Evolutionary conservation across 2,113 vertebrate species (phyloP), one percentile per base, ranked within the genome.

Genomic region (Sigmodon hispidus): DNA sequence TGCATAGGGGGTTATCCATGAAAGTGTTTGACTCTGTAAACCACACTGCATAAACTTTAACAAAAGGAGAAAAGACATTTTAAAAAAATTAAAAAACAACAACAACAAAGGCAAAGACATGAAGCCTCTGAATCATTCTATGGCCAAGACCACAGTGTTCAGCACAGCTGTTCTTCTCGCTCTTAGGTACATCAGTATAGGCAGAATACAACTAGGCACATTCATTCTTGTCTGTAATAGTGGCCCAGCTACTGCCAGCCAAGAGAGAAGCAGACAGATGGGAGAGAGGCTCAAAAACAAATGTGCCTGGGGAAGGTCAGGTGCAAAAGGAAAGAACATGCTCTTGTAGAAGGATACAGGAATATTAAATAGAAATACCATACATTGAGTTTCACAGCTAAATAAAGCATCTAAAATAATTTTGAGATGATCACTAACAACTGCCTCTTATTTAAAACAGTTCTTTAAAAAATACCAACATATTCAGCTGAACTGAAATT

Each of bases 401-500:
- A 93, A 69, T 69, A 84, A 94, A 76, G 17, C 10, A 52, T 52
- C n/a, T 76, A 85, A 90, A 75, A 45, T 87, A 89, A 94, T 29
- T 79, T 19, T 73, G n/a, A 89, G 57, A 57, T 76, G 69, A 69
- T 16, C 29, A 87, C 69, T 48, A 89, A 57, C 52, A 93, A 89
- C 40, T 12, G 26, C 16, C 50, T 89, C 50, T 7, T 79, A 63
- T 79, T 59, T 91, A 48, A 84, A 90, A 90, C 26, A 91, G 13
- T 36, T 67, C 34, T 80, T 45, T 26, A 22, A 72, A 95, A 63
- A 96, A 87, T 48, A 70, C 19, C 79, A 90, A 69, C 65, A 45
- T 80, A 87, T 55, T 88, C 52, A 79, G 36, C 86, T 88, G 29
- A 88, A 95, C 63, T 95, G 36, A 93, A 72, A 90, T 94, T 70